Evolutionary conservation across 2,113 vertebrate species (phyloP).

Genomic region (Pygathrix nemaeus): DNA sequence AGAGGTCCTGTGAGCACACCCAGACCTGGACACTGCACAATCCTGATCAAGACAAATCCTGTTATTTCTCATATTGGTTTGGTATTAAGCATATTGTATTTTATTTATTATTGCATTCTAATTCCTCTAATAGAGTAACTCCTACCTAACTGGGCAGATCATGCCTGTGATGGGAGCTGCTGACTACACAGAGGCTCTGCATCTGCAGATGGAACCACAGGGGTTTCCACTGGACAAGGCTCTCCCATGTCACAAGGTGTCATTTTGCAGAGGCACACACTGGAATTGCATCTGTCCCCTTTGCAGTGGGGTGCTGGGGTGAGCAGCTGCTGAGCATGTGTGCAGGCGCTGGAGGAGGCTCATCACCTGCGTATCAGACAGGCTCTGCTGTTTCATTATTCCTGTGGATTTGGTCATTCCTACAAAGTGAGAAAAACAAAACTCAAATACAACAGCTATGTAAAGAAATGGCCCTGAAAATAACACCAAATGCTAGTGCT

Average conservation of each 20-base stretch:
- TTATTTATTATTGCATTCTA: not conserved
- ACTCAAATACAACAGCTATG: not conserved
- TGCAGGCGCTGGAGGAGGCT: not conserved
- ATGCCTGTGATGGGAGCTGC: too few species aligned
- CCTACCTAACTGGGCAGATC: accelerated
- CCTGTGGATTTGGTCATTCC: not conserved
- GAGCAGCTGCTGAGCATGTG: not conserved
- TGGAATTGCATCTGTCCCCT: accelerated
- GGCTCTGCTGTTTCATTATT: not conserved
- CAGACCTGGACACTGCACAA: too few species aligned
- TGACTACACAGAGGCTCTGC: not conserved
- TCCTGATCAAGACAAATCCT: not conserved
- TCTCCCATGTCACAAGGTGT: accelerated
- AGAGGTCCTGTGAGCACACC: not conserved
- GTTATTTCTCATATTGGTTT: not conserved
- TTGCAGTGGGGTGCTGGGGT: not conserved
- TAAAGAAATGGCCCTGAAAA: not conserved
- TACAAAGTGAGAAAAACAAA: not conserved
- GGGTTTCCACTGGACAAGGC: not conserved
- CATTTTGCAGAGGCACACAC: not conserved
- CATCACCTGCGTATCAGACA: accelerated
- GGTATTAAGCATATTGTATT: not conserved
- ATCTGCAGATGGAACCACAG: not conserved
- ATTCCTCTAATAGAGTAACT: not conserved
- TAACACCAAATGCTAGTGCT: not conserved